phyloP scores from a whole-genome alignment of 2,113 vertebrate species.

The Platycercus adscitus region DNA sequence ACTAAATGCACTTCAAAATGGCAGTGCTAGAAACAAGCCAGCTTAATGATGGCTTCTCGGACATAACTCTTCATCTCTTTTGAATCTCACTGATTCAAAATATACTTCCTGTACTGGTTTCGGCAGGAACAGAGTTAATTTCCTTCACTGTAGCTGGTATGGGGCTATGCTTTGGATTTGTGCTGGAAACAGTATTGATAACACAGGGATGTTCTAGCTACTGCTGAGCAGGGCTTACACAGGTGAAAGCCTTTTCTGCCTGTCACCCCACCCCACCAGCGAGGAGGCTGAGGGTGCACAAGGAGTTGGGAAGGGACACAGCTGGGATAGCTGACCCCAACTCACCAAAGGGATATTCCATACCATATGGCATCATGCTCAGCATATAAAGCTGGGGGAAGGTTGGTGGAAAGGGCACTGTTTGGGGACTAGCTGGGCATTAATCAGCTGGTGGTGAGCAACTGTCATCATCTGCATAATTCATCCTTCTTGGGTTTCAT shows the following conservation, averaged over 20 bases:
- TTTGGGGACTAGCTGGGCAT: neutral
- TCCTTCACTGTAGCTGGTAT: neutral
- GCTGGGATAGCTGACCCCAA: neutral
- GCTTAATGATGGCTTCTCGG: neutral
- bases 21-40: neutral
- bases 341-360: neutral
- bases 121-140: neutral
- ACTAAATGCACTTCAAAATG: neutral
- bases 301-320: neutral
- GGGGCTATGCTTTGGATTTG: neutral
- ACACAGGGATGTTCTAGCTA: neutral
- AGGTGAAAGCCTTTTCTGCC: neutral
- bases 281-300: neutral
- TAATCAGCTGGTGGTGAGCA: neutral
- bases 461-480: neutral
- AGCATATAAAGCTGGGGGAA: neutral
- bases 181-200: neutral
- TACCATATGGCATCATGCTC: fast-evolving
- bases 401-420: neutral
- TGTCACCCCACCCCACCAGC: neutral
- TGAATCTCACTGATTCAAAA: neutral
- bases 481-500: neutral
- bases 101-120: neutral
- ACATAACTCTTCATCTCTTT: neutral
- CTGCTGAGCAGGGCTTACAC: neutral